Evolutionary conservation across 2,113 vertebrate species (phyloP).

Genomic region (Pangasianodon hypophthalmus): DNA sequence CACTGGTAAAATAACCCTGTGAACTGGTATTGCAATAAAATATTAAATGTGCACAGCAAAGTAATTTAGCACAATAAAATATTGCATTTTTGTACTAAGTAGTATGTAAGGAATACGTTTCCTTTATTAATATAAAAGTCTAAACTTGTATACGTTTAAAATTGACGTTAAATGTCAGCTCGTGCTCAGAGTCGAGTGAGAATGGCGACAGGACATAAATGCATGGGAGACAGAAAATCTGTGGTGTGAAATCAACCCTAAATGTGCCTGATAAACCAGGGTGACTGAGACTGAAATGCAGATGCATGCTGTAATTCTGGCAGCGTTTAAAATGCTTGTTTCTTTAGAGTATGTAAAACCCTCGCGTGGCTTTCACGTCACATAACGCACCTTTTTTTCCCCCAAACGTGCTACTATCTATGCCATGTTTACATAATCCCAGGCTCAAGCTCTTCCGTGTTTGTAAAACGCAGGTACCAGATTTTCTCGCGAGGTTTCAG

Average conservation of each 20-base stretch:
- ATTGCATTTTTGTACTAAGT: conserved; percentile 60
- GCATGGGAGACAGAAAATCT: conserved; percentile 38
- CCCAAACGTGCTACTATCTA: conserved; percentile 35
- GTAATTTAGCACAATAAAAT: background rate
- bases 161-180: conserved; percentile 61
- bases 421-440: conserved; percentile 65
- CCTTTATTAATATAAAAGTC: conserved; percentile 16
- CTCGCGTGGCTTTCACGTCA: conserved; percentile 9
- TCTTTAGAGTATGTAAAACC: background rate
- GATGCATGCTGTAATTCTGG: background rate
- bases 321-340: background rate
- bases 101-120: conserved; percentile 41
- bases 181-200: conserved; percentile 25
- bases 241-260: conserved; percentile 8
- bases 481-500: conserved; percentile 67
- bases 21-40: background rate
- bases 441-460: conserved; percentile 50
- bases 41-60: conserved; percentile 33
- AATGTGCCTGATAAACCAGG: conserved; percentile 7
- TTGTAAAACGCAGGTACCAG: conserved; percentile 40
- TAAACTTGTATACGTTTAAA: conserved; percentile 33
- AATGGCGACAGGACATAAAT: conserved; percentile 60
- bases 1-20: background rate
- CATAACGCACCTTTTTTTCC: background rate
- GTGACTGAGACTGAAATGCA: background rate